A percentile compares a stretch with the other conserved stretches of the same genome.
Conservation (phyloP, 1,140 invertebrate genomes). For the Leptinotarsa texana region DNA sequence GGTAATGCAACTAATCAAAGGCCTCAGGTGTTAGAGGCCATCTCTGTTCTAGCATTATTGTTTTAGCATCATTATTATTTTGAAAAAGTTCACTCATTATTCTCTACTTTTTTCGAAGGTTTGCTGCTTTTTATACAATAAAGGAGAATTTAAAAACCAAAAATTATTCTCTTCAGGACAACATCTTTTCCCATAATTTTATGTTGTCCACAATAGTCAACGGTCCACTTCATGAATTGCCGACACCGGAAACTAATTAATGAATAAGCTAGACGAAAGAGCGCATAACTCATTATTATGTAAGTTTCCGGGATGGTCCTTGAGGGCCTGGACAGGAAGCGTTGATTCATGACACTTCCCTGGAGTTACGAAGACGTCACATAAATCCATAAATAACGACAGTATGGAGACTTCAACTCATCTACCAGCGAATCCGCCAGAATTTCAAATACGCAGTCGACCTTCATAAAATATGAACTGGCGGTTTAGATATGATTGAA, state of each 20-base stretch:
- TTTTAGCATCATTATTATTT: too few species aligned
- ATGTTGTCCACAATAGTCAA: neutral
- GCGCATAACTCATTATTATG: slow-evolving; percentile 22
- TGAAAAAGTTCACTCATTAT: too few species aligned
- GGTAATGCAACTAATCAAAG: too few species aligned
- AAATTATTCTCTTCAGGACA: too few species aligned
- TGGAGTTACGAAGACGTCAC: slow-evolving; percentile 8
- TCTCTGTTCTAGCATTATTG: too few species aligned
- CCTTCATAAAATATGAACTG: too few species aligned
- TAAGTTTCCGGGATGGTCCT: slow-evolving; percentile 18
- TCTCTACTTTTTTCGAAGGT: too few species aligned
- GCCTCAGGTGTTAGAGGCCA: too few species aligned
- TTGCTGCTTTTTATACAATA: too few species aligned
- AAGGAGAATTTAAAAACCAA: too few species aligned
- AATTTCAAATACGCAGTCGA: slow-evolving; percentile 7
- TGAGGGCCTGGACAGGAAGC: slow-evolving; percentile 20
- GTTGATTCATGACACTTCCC: slow-evolving; percentile 21
- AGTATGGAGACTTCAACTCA: slow-evolving; percentile 7
- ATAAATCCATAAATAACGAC: slow-evolving; percentile 22
- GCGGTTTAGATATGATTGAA: too few species aligned
- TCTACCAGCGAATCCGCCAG: slow-evolving; percentile 14
- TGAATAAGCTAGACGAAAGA: slow-evolving; percentile 9
- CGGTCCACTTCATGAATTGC: neutral
- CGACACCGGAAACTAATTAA: slow-evolving; percentile 14
- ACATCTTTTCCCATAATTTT: too few species aligned